These are phyloP conservation scores for Hesperia comma DNA, from an alignment of 2,888 invertebrate genomes.

Conservation along the genomic window DNA sequence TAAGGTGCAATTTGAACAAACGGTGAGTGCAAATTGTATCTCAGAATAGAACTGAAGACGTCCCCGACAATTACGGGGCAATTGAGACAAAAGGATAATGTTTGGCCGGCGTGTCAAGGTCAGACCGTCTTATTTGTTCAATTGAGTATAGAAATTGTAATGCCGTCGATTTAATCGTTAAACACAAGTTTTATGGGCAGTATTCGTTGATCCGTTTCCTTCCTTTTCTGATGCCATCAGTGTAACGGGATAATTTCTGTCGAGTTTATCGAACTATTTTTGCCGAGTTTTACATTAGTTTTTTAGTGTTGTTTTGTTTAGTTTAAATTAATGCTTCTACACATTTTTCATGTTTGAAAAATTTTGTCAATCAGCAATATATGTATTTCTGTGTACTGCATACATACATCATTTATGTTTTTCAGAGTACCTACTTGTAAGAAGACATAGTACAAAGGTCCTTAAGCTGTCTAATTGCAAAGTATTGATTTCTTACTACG, in stretches of 20 bases:
- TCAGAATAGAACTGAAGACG: constrained; percentile 77
- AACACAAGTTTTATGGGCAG: constrained; percentile 31
- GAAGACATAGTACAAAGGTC: too few relatives aligned
- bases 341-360: too few relatives aligned
- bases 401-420: too few relatives aligned
- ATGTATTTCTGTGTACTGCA: too few relatives aligned
- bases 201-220: constrained; percentile 24
- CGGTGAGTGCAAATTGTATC: constrained; percentile 77
- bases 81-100: constrained; percentile 84
- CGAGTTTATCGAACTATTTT: too few relatives aligned
- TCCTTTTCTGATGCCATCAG: constrained; percentile 14
- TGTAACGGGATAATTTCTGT: too few relatives aligned
- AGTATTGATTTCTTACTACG: not conserved
- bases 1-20: constrained; percentile 75
- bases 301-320: too few relatives aligned
- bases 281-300: too few relatives aligned
- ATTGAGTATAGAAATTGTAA: constrained; percentile 76
- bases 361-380: too few relatives aligned
- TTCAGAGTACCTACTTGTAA: too few relatives aligned
- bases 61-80: constrained; percentile 77
- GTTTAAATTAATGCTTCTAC: too few relatives aligned
- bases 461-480: too few relatives aligned
- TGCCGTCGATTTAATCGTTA: constrained; percentile 43
- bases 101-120: constrained; percentile 79
- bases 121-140: constrained; percentile 64